These are phyloP conservation scores for Mimumesa dahlbomi DNA, from an alignment of 2,888 invertebrate genomes.

Conservation along the genomic window DNA sequence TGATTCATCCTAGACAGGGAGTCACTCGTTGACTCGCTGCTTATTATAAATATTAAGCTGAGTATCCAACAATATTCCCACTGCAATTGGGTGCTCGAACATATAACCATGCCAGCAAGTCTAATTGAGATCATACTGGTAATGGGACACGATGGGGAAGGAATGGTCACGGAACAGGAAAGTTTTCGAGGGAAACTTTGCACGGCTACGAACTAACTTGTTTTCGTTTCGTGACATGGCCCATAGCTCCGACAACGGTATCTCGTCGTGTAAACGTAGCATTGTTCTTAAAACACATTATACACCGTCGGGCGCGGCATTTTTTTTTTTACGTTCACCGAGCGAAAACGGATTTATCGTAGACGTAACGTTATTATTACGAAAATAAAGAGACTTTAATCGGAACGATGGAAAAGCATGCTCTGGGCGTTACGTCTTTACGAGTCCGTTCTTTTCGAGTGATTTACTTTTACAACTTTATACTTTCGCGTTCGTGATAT, in stretches of 20 bases:
- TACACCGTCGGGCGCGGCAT: neutral
- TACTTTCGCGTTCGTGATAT: neutral
- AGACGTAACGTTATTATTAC: neutral
- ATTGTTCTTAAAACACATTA: conserved; percentile 1
- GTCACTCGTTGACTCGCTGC: too few relatives aligned
- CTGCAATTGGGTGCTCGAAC: too few relatives aligned
- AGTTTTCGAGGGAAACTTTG: neutral
- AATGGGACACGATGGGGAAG: too few relatives aligned
- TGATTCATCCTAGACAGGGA: too few relatives aligned
- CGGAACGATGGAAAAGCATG: neutral
- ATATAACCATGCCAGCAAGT: neutral
- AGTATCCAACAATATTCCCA: too few relatives aligned
- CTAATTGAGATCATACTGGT: neutral
- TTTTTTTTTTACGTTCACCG: neutral
- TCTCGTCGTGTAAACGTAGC: neutral
- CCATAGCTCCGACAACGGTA: neutral
- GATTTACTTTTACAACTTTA: too few relatives aligned
- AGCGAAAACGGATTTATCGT: neutral
- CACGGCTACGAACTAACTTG: neutral
- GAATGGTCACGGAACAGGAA: too few relatives aligned
- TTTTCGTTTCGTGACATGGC: neutral
- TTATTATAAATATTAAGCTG: too few relatives aligned
- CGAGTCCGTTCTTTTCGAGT: too few relatives aligned
- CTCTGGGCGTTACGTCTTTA: too few relatives aligned
- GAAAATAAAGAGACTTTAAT: neutral